Evolutionary conservation across 2,113 vertebrate species (phyloP).

Genomic region (Pandion haliaetus): DNA sequence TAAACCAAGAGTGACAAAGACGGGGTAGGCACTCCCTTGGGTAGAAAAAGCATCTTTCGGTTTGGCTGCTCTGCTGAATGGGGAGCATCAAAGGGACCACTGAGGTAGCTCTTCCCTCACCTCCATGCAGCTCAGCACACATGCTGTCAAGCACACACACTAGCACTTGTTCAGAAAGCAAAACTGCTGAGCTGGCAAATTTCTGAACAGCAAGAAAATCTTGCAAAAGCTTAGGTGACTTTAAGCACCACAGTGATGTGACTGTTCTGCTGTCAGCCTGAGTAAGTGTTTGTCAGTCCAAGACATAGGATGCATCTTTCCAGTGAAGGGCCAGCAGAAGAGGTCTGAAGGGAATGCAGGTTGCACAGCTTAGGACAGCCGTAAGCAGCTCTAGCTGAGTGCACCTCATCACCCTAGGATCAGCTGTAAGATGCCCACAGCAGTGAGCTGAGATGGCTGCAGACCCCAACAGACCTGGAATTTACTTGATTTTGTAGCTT

Average conservation of each 20-base stretch:
- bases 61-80: background rate
- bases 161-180: background rate
- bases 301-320: accelerated
- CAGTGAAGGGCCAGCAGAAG: background rate
- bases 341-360: background rate
- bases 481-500: background rate
- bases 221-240: background rate
- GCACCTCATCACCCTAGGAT: background rate
- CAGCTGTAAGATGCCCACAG: background rate
- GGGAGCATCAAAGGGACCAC: background rate
- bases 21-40: background rate
- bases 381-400: background rate
- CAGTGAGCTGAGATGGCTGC: background rate
- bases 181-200: background rate
- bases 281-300: background rate
- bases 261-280: background rate
- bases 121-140: background rate
- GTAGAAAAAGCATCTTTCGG: background rate
- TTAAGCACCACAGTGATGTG: background rate
- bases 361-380: background rate
- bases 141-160: background rate
- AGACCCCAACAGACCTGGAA: background rate
- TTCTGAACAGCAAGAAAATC: background rate
- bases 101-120: background rate
- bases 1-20: background rate